Evolutionary conservation across 1,140 invertebrate species (phyloP), one percentile per base, ranked within the genome.

Genomic region (Phortica variegata): DNA sequence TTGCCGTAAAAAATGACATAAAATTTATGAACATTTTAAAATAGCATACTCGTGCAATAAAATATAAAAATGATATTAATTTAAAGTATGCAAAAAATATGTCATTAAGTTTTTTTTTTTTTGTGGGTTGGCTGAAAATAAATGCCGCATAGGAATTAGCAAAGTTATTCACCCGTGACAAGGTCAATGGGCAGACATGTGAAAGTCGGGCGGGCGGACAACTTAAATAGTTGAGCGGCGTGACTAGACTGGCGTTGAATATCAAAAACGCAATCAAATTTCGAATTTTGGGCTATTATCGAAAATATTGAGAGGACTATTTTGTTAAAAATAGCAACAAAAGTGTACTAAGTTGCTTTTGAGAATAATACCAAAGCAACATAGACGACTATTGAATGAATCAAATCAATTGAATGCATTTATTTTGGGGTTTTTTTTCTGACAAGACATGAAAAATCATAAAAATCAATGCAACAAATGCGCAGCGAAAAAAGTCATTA

Each of bases 401-500:
- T 31, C 29, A 8, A 8, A 62, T 62, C 60, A 63, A 62, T 63
- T 56, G 59, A 58, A 49, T 34, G 21, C 29, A 12, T 12, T 26
- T 37, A 42, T 16, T 17, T 19, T 33, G 12, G 15, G 20, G 17
- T 19, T 47, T 21, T 15, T 38, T 31, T 3, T 44, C 16, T 37
- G 12, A 12, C n/a, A 20, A 37, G 23, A 26, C 16, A 10, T 10
- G 13, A 8, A 37, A n/a, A 29, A 26, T 10, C n/a, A n/a, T n/a
- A 60, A 62, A 59, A 61, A 73, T 65, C 59, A 63, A 65, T 63
- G 66, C 62, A 54, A 66, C 66, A 65, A 70, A 65, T 62, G 65
- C 49, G 49, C 56, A 42, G 54, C 59, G 52, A 58, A 68, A 61
- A 55, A 57, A 72, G 51, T 56, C 63, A 61, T 65, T 66, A 70